Base-by-base conservation (phyloP, 2,888 invertebrate genomes). In the Erebia aethiops region DNA sequence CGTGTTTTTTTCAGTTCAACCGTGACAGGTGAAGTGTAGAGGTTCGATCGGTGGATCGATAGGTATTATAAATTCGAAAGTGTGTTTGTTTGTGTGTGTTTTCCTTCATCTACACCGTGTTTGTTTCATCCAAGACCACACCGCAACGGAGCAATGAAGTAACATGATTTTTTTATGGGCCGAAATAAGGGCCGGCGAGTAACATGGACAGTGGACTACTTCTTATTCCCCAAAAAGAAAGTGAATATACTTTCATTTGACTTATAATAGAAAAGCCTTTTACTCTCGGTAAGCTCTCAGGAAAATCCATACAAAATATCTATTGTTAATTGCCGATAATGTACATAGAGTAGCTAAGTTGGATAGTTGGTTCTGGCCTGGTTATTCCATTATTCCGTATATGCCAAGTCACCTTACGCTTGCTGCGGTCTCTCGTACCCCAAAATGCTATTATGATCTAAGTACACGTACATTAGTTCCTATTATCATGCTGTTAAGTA, bases 321-420 rank as follows among this genome's bases (percentile, higher is more conserved):
- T 54, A 54, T 16, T 18, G 13, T 46, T 46, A 63, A 26, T 52
- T 26, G 14, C 26, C n/a, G 51, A 14, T 9, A 51, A n/a, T 35
- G 35, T 52, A 52, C 7, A 52, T 69, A 61, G 61, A 67, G 67
- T 63, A 84, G 84, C 84, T 80, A 81, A 85, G 86, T 86, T 85
- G 90, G 89, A 90, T 0, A 46, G 46, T 11, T 13, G 46, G 35
- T 35, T 35, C 7, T 35, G 35, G 35, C 5, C 86, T 85, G 90
- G 89, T 90, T 90, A 90, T 79, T 84, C 89, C 86, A 91, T 92
- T 91, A 90, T 87, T 87, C 87, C 91, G 91, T 89, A 90, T 90
- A 90, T 86, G 87, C 82, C 81, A 81, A 84, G 85, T 88, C 88
- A 87, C 84, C 80, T 82, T 82, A 74, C 79, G 80, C 82, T 85